These are phyloP conservation scores for Cacoxenus indagator DNA, from an alignment of 2,888 invertebrate genomes.

Conservation along the genomic window DNA sequence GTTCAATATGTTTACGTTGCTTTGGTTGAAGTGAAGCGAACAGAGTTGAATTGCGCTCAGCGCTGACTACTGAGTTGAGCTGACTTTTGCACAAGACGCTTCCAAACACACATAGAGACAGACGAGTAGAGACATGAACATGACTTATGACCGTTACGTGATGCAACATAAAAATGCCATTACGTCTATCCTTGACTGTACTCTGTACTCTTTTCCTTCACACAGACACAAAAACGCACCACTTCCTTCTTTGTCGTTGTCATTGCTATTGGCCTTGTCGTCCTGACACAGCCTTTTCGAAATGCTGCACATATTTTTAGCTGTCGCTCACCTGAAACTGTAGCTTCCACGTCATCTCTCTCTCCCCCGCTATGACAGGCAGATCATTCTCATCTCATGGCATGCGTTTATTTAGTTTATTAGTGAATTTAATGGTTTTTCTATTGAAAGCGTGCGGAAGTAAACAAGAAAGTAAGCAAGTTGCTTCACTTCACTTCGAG, in stretches of 20 bases:
- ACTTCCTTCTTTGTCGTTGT: neutral
- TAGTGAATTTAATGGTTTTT: slow-evolving; percentile 57
- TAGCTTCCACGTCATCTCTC: neutral
- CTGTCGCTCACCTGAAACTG: slow-evolving; percentile 10
- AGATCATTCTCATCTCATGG: neutral
- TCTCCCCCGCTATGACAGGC: neutral
- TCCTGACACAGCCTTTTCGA: slow-evolving; percentile 30
- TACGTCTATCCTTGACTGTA: slow-evolving; percentile 48
- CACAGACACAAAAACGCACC: neutral
- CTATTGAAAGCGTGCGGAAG: slow-evolving; percentile 36
- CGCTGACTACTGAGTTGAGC: neutral
- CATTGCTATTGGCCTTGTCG: slow-evolving; percentile 29
- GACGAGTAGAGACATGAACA: slow-evolving; percentile 47
- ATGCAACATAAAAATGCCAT: slow-evolving; percentile 69
- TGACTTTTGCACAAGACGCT: slow-evolving; percentile 4
- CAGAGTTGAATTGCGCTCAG: neutral
- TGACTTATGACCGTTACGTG: slow-evolving; percentile 69
- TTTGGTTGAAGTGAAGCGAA: neutral
- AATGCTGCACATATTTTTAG: slow-evolving; percentile 50
- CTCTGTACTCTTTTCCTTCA: neutral
- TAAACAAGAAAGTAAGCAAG: neutral
- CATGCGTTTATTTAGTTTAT: slow-evolving; percentile 53
- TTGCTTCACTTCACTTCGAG: neutral
- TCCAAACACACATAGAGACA: neutral
- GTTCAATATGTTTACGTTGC: slow-evolving; percentile 40